Evolutionary conservation across 2,888 invertebrate species (phyloP), one percentile per base, ranked within the genome.

Genomic region (Drosophila neotestacea): DNA sequence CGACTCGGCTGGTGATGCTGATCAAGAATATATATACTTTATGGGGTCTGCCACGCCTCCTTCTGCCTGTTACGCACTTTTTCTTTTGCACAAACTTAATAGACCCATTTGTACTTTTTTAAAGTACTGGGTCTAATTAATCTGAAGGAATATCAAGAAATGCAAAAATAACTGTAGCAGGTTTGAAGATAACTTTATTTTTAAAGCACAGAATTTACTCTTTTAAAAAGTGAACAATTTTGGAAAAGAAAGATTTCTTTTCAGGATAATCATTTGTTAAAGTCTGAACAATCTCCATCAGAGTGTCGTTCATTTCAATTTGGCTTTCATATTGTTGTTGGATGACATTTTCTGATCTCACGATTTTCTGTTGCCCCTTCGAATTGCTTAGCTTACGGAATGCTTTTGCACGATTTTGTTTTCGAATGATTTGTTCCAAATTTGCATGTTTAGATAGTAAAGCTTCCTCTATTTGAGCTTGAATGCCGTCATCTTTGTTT

Each of bases 401-500:
- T 4, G 88, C 86, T 36, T 83, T 83, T 0, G 85, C 85, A 1
- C 85, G 71, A 30, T 66, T 72, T 28, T 83, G 88, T 42, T 85
- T 83, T 3, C 88, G 64, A 30, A 83, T 54, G n/a, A 83, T 83
- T 51, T 85, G 79, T 28, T 83, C 86, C 5, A 83, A 63, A 38
- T 83, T 92, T 22, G 89, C 84, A 73, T 92, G 90, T 38, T 92
- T 92, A 4, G 84, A 51, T 22, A 92, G 70, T 52, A 93, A 65
- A 39, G 92, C 91, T 36, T 93, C 91, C 54, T 93, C 92, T 3
- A 93, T 93, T 79, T 93, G 92, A 7, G 83, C 62, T 10, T 89
- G 81, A 52, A 93, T 91, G 7, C 88, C 48, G 6, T 52, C 73
- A 51, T 91, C 87, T 28, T 91, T 88, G 6, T 79, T 48, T 1